Base-by-base conservation (phyloP, 2,113 vertebrate species). In the Lamprologus callipterus region DNA sequence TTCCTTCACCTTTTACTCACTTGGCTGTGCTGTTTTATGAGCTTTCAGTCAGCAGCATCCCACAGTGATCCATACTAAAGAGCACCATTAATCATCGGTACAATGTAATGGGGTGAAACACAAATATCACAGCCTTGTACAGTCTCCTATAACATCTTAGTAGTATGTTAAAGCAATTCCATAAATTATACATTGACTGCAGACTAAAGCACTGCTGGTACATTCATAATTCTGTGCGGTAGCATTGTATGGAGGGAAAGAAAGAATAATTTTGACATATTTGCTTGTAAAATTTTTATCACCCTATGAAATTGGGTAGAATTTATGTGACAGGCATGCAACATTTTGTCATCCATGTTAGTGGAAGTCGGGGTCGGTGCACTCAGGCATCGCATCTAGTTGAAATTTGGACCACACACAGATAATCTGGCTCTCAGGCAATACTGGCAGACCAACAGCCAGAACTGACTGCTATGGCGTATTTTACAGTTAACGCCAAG, bases 171-270 rank as follows among this genome's bases (percentile, higher is more conserved):
- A 83, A 81, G 55, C 23, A 35, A 49, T 16, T 35, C 35, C 26
- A 82, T 82, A n/a, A 87, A 65, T 87, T 80, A 80, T 85, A 80
- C 23, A 90, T 84, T 90, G 21, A 40, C 75, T 83, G 58, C 28
- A 26, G 42, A 58, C 63, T 35, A 16, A 65, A 83, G 40, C 55
- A 63, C 17, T 6, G 40, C 31, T 57, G 65, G 53, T 58, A 84
- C 37, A n/a, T 45, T 26, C 16, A 63, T 81, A 47, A 60, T 37
- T 88, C 53, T 47, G 53, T 21, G 58, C 10, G 7, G 60, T 19
- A 57, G 78, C 21, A 79, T 47, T 92, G 54, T 21, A 85, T 31
- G 14, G 63, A 87, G 17, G 2, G 42, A 7, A 51, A 65, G 65
- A 9, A 85, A 47, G 4, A 78, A 37, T 68, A 21, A 49, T 65